These are phyloP conservation scores for Sussaba pulchella DNA, from an alignment of 2,888 invertebrate species.

Conservation along the genomic window DNA sequence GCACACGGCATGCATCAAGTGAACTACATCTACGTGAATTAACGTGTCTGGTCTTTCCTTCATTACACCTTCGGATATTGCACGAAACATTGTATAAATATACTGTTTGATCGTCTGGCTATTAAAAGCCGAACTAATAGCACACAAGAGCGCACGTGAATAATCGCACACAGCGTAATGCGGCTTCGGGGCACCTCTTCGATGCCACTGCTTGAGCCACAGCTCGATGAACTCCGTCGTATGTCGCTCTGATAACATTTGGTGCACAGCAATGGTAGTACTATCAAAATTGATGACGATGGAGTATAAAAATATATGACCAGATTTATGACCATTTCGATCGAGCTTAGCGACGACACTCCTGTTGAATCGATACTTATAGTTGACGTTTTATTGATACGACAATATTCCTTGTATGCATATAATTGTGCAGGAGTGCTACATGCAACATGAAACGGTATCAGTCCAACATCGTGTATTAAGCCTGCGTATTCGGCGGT, in stretches of 20 bases:
- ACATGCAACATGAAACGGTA: constrained; percentile 47
- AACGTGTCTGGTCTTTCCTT: constrained; percentile 8
- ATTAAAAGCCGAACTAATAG: constrained; percentile 62
- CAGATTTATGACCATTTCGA: no score
- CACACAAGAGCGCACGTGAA: constrained; percentile 55
- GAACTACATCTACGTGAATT: constrained; percentile 62
- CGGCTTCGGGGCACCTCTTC: constrained; percentile 46
- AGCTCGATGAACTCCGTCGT: constrained; percentile 51
- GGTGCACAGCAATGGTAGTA: constrained; percentile 51
- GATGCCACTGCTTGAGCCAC: constrained; percentile 49
- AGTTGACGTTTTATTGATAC: constrained; percentile 15
- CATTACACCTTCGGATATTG: not conserved
- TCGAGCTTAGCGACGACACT: no score
- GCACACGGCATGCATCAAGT: constrained; percentile 59
- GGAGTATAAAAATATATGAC: no score
- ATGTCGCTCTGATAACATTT: constrained; percentile 62
- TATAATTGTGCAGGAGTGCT: constrained; percentile 44
- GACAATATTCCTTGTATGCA: constrained; percentile 48
- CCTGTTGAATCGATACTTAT: constrained; percentile 61
- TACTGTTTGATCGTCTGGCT: constrained; percentile 50
- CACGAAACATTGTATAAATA: constrained; percentile 18
- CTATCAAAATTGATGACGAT: no score
- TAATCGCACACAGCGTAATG: constrained; percentile 52
- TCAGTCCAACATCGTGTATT: constrained; percentile 38
- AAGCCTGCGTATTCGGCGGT: constrained; percentile 27